phyloP scores from a whole-genome alignment of 2,888 invertebrate species.

The Mimas tiliae region DNA sequence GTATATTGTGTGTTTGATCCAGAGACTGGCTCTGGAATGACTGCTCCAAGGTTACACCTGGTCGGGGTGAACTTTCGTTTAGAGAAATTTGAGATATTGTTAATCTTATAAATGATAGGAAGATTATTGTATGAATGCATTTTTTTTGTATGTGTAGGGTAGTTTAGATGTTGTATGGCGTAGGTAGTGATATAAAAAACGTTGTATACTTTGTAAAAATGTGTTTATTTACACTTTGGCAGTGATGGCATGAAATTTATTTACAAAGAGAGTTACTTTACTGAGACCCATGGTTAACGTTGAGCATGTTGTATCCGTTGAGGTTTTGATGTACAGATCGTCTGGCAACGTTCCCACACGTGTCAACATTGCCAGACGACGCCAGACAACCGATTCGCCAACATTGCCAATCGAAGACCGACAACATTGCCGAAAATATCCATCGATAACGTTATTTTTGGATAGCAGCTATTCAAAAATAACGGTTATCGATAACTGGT shows the following conservation, averaged over 20 bases:
- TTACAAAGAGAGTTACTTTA: conserved; percentile 82
- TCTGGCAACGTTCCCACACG: conserved; percentile 5
- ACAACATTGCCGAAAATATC: conserved; percentile 40
- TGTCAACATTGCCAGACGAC: conserved; percentile 46
- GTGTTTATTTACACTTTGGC: conserved; percentile 84
- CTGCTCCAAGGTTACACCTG: neutral
- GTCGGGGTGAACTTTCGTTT: neutral
- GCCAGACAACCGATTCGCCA: conserved; percentile 41
- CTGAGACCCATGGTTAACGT: conserved; percentile 71
- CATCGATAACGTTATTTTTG: conserved; percentile 36
- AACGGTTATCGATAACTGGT: conserved; percentile 37
- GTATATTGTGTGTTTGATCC: conserved; percentile 16
- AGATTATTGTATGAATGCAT: neutral
- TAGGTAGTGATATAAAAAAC: conserved; percentile 8
- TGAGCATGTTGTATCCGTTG: conserved; percentile 56
- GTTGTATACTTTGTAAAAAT: conserved; percentile 52
- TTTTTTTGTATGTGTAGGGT: neutral
- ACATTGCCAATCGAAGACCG: conserved; percentile 31
- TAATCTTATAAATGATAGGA: neutral
- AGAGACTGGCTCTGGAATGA: neutral
- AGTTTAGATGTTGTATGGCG: neutral
- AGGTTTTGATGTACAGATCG: conserved; percentile 43
- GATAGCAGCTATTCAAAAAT: conserved; percentile 32
- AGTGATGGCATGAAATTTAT: conserved; percentile 80
- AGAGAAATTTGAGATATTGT: neutral